Conservation (phyloP, 1,140 invertebrate genomes). For the Diorhabda elongata region DNA sequence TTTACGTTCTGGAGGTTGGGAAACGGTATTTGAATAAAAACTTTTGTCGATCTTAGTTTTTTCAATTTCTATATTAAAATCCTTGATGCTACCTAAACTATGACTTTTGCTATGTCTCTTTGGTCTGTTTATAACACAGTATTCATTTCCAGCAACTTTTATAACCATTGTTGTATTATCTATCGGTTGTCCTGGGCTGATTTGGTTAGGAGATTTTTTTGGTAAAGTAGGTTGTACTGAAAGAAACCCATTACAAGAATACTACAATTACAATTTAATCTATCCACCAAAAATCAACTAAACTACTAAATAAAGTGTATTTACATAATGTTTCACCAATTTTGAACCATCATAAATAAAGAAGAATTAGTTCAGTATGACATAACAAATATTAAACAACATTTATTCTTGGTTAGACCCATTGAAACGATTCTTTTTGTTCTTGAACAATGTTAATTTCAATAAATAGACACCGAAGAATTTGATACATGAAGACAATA, state of each 20-base stretch:
- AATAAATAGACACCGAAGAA: too few relatives aligned
- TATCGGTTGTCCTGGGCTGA: conserved; percentile 34
- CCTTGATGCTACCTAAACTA: conserved; percentile 43
- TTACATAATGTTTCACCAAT: too few relatives aligned
- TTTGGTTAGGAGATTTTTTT: conserved; percentile 35
- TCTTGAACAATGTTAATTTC: too few relatives aligned
- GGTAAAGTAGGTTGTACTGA: conserved; percentile 27
- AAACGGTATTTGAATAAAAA: conserved; percentile 30
- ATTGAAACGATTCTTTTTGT: too few relatives aligned
- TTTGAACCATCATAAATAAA: too few relatives aligned
- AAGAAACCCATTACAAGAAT: conserved; percentile 20
- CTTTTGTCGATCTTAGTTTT: conserved; percentile 40
- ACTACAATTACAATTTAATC: not conserved
- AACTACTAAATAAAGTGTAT: too few relatives aligned
- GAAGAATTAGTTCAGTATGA: too few relatives aligned
- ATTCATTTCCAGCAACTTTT: conserved; percentile 49
- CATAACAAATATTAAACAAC: too few relatives aligned
- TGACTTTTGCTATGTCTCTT: conserved; percentile 42
- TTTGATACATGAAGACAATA: too few relatives aligned
- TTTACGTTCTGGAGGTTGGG: conserved; percentile 17
- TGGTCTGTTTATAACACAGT: conserved; percentile 45
- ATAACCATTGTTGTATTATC: conserved; percentile 51
- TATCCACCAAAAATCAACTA: too few relatives aligned
- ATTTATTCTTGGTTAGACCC: too few relatives aligned
- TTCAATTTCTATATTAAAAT: conserved; percentile 43